phyloP scores from a whole-genome alignment of 2,888 invertebrate genomes.

The Sisyra nigra region DNA sequence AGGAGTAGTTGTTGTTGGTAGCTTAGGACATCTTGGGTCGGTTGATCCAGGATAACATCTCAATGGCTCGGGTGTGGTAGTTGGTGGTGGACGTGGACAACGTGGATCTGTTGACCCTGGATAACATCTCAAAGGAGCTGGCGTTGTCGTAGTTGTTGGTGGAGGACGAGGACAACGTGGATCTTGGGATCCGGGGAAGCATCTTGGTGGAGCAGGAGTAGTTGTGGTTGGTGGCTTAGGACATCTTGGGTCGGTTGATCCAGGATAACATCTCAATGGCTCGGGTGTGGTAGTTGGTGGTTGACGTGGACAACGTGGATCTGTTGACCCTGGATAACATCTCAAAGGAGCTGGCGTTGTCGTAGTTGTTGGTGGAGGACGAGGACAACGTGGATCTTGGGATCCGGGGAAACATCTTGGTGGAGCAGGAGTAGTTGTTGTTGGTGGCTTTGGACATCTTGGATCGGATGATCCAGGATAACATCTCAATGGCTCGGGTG shows the following conservation, averaged over 20 bases:
- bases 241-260: constrained; percentile 14
- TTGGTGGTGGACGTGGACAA: constrained; percentile 17
- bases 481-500: constrained; percentile 15
- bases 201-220: constrained; percentile 13
- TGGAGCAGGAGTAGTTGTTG: constrained; percentile 17
- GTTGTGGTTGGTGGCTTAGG: constrained; percentile 13
- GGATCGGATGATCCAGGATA: constrained; percentile 22
- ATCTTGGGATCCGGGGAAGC: constrained; percentile 20
- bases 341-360: constrained; percentile 16
- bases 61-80: constrained; percentile 14
- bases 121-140: constrained; percentile 19
- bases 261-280: constrained; percentile 13
- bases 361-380: constrained; percentile 14
- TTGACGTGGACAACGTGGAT: constrained; percentile 18
- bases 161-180: constrained; percentile 16
- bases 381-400: constrained; percentile 17
- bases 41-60: constrained; percentile 18
- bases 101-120: constrained; percentile 26
- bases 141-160: constrained; percentile 11
- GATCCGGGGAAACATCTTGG: constrained; percentile 21
- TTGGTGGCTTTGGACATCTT: constrained; percentile 13
- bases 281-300: constrained; percentile 14
- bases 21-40: constrained; percentile 18
- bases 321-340: constrained; percentile 20
- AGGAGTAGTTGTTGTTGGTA: constrained; percentile 12